phyloP scores from a whole-genome alignment of 2,797 vertebrate species.

The Hoplostethus mediterraneus region DNA sequence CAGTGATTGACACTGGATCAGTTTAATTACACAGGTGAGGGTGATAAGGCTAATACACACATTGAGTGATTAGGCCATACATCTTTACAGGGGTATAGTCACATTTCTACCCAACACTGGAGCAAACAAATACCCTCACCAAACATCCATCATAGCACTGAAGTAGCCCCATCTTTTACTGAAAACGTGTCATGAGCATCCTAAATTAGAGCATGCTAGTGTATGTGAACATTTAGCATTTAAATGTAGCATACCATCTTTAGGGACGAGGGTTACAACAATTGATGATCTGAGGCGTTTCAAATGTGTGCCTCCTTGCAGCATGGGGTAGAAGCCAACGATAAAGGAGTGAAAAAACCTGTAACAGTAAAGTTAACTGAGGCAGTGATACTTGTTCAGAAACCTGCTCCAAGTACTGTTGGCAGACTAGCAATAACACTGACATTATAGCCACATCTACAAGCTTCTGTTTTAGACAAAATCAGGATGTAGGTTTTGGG shows the following conservation, averaged over 20 bases:
- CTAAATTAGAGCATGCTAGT: not conserved
- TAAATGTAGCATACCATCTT: conserved; percentile 69
- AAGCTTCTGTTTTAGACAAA: no score
- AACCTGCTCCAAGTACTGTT: not conserved
- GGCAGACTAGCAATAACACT: not conserved
- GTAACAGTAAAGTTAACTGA: conserved; percentile 15
- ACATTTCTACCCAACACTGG: no score
- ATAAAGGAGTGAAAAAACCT: conserved; percentile 73
- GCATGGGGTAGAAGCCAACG: conserved; percentile 60
- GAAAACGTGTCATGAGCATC: not conserved
- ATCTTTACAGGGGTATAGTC: no score
- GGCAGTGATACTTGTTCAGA: not conserved
- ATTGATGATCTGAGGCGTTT: conserved; percentile 45
- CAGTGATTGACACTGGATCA: no score
- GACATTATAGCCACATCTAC: no score
- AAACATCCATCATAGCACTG: no score
- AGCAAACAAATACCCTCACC: no score
- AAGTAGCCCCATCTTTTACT: not conserved
- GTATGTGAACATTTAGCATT: not conserved
- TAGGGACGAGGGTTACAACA: conserved; percentile 34
- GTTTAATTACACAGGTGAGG: no score
- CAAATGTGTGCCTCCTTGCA: conserved; percentile 45
- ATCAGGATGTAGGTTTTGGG: no score
- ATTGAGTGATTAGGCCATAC: no score
- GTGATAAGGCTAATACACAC: no score